These are phyloP conservation scores for Rhipidura dahli DNA, from an alignment of 2,113 vertebrate species.

Conservation along the genomic window DNA sequence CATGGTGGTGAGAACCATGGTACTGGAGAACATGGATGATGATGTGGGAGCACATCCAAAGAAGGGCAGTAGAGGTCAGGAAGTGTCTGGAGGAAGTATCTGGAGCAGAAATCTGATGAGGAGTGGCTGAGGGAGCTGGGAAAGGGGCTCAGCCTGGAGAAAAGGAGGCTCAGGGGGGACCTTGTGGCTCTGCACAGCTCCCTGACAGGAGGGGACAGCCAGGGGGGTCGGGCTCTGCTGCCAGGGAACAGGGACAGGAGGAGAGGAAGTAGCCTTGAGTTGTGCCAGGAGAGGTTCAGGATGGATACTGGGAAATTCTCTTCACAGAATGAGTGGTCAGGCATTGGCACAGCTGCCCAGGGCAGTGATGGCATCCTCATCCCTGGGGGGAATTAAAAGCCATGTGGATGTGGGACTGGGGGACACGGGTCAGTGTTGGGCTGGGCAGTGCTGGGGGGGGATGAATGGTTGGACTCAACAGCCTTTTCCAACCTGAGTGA, in stretches of 20 bases:
- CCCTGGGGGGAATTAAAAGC: not conserved
- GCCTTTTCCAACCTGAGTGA: not conserved
- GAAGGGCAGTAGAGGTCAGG: not conserved
- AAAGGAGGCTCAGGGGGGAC: not conserved
- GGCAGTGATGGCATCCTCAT: not conserved
- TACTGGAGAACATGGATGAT: not conserved
- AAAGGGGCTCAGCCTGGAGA: not conserved
- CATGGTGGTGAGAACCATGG: fast-evolving
- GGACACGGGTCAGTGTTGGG: fast-evolving
- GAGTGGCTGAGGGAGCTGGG: not conserved
- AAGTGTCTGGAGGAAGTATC: fast-evolving
- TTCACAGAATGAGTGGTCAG: not conserved
- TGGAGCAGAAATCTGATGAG: not conserved
- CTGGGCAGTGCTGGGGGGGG: not conserved
- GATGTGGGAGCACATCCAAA: not conserved
- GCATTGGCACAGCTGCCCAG: not conserved
- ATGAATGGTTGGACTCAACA: not conserved
- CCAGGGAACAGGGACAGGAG: not conserved
- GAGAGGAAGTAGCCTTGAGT: fast-evolving
- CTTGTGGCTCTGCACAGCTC: not conserved
- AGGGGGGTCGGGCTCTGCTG: fast-evolving
- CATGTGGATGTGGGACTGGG: fast-evolving
- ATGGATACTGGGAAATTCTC: not conserved
- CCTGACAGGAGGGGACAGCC: not conserved
- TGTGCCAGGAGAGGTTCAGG: fast-evolving